phyloP scores from a whole-genome alignment of 2,113 vertebrate genomes.

The Cottus gobio region DNA sequence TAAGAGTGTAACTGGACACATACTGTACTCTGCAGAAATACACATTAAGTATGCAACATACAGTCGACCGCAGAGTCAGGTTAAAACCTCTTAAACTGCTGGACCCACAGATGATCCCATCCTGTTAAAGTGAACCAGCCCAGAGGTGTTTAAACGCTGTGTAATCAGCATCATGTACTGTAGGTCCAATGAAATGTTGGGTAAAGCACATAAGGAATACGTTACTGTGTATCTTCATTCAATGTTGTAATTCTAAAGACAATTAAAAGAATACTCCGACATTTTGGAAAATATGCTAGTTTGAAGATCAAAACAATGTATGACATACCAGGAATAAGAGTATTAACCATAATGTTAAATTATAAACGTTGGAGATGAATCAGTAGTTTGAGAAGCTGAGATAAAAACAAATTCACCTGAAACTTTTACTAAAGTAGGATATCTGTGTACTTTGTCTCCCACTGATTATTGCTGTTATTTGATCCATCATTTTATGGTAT shows the following conservation, averaged over 20 bases:
- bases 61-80: constrained; percentile 9
- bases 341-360: neutral
- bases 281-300: neutral
- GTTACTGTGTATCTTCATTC: neutral
- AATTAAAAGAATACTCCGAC: neutral
- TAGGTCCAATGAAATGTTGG: neutral
- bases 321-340: neutral
- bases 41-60: constrained; percentile 20
- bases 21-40: neutral
- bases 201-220: neutral
- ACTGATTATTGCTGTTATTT: neutral
- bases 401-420: neutral
- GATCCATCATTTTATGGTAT: neutral
- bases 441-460: neutral
- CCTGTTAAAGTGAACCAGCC: neutral
- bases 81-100: constrained; percentile 12
- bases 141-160: neutral
- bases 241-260: neutral
- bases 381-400: neutral
- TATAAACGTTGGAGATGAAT: neutral
- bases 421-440: neutral
- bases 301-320: neutral
- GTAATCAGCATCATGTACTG: too few relatives aligned
- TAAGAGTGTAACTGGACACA: constrained; percentile 19
- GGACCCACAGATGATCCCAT: neutral